phyloP scores from a whole-genome alignment of 2,888 invertebrate genomes.

The Ametastegia equiseti region DNA sequence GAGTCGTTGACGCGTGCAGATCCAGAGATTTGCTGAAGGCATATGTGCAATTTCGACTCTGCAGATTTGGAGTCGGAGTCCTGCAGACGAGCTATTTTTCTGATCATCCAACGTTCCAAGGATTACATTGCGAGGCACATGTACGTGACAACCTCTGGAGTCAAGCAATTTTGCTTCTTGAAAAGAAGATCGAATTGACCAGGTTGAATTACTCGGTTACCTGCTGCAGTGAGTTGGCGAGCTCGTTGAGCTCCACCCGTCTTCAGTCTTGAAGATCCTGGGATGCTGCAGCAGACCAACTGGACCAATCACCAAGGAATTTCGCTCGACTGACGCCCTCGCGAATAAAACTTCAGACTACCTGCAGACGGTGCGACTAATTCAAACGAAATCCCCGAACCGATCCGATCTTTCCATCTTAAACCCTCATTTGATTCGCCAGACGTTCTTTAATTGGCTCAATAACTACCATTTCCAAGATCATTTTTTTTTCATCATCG shows the following conservation, averaged over 20 bases:
- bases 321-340: conserved; percentile 13
- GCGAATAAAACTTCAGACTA: neutral
- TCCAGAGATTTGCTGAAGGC: conserved; percentile 34
- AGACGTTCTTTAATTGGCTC: conserved; percentile 30
- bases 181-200: conserved; percentile 13
- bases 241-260: neutral
- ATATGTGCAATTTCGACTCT: conserved; percentile 20
- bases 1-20: conserved; percentile 21
- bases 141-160: conserved; percentile 21
- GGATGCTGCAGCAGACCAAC: too few relatives aligned
- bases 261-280: neutral
- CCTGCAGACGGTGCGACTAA: conserved; percentile 41
- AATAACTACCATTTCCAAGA: neutral
- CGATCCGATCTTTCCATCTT: conserved; percentile 35
- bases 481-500: neutral
- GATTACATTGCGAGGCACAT: neutral
- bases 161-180: neutral
- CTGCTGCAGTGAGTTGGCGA: neutral
- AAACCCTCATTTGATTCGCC: conserved; percentile 26
- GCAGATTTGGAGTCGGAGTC: too few relatives aligned
- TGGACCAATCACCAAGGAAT: conserved; percentile 8
- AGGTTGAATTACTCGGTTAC: conserved; percentile 25
- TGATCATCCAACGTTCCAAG: neutral
- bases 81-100: conserved; percentile 6
- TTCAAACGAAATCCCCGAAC: conserved; percentile 41